These are phyloP conservation scores for Halictus ligatus DNA, from an alignment of 2,888 invertebrate genomes.

Conservation along the genomic window DNA sequence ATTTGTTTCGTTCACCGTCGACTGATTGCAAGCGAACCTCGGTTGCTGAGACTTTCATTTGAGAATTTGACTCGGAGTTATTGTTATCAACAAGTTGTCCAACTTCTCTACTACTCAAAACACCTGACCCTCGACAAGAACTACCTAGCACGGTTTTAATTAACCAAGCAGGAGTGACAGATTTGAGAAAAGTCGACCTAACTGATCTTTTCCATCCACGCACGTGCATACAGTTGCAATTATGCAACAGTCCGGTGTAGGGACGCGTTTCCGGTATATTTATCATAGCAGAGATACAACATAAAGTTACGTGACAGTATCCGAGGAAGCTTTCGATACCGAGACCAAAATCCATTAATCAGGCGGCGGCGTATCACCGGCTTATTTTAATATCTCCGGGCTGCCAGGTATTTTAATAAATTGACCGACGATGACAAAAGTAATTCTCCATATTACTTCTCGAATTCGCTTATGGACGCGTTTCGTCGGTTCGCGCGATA, in stretches of 20 bases:
- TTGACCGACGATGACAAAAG: conserved; percentile 15
- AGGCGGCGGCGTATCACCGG: background rate
- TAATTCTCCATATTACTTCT: background rate
- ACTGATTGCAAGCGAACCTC: background rate
- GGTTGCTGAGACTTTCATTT: too few relatives aligned
- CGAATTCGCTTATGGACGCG: background rate
- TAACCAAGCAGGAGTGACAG: too few relatives aligned
- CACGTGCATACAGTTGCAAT: too few relatives aligned
- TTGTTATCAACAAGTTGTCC: too few relatives aligned
- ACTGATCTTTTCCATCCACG: too few relatives aligned
- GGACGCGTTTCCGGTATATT: background rate
- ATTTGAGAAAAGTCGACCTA: too few relatives aligned
- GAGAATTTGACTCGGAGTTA: too few relatives aligned
- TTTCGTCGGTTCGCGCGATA: background rate
- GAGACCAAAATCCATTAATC: background rate
- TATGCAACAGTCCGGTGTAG: background rate
- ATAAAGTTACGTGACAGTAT: background rate
- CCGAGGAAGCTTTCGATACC: background rate
- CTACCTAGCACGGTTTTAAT: too few relatives aligned
- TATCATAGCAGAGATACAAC: background rate
- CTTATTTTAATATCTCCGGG: background rate
- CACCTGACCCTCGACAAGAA: too few relatives aligned
- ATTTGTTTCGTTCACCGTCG: background rate
- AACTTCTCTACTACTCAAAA: too few relatives aligned
- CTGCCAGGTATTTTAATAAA: conserved; percentile 6